A percentile compares a stretch with the other conserved stretches of the same genome.
Conservation (phyloP, 1,140 invertebrate genomes). For the Caenorhabditis inopinata region DNA sequence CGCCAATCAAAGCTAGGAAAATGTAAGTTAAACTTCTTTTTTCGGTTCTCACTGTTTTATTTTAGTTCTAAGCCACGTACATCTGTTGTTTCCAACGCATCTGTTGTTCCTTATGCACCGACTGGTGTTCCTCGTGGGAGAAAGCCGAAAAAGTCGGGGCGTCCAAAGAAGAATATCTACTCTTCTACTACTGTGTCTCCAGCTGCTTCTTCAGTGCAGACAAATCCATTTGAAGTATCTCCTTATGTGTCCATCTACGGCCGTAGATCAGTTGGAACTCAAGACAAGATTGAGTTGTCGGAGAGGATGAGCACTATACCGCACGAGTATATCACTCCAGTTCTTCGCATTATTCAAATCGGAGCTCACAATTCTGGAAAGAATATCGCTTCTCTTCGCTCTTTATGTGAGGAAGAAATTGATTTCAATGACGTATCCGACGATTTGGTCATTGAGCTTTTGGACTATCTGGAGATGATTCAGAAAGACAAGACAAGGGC, state of each 20-base stretch:
- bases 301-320: background rate
- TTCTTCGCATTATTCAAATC: background rate
- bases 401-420: background rate
- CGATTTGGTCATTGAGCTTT: background rate
- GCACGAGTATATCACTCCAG: background rate
- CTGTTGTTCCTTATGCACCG: background rate
- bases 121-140: background rate
- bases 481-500: background rate
- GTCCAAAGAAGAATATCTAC: background rate
- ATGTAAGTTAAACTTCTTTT: background rate
- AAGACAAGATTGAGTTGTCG: background rate
- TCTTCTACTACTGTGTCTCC: background rate
- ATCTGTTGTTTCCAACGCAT: background rate
- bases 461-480: background rate
- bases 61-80: slow-evolving; percentile 5
- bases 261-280: too few species aligned
- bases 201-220: background rate
- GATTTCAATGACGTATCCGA: background rate
- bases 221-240: background rate
- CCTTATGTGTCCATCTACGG: too few species aligned
- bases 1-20: slow-evolving; percentile 2
- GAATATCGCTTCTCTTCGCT: background rate
- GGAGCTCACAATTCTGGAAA: background rate
- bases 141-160: background rate
- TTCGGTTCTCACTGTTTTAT: background rate